Percentiles rank a stretch among this genome's conserved stretches.
Conservation (phyloP, 2,113 vertebrate genomes). For the Cololabis saira region DNA sequence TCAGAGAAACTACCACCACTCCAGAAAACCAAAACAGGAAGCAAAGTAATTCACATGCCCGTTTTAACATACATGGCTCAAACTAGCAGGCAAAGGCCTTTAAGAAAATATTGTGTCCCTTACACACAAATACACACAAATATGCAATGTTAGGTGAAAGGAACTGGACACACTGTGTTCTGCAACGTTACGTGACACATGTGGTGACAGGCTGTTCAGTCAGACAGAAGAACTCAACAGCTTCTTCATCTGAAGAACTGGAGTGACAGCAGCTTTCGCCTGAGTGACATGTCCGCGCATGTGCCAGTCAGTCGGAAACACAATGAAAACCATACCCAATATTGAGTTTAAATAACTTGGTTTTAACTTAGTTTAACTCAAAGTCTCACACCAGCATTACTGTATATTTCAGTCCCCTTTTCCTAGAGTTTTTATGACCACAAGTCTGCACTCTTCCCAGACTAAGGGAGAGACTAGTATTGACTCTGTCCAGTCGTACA, state of each 20-base stretch:
- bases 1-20: no score
- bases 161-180: slow-evolving; percentile 52
- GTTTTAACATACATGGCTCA: not conserved
- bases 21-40: no score
- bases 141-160: slow-evolving; percentile 28
- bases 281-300: no score
- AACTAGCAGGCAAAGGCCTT: slow-evolving; percentile 6
- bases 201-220: slow-evolving; percentile 60
- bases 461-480: not conserved
- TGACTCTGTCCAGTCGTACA: not conserved
- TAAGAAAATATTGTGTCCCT: not conserved
- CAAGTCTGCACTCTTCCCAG: not conserved
- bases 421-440: no score
- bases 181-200: slow-evolving; percentile 69
- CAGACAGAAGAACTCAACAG: slow-evolving; percentile 63
- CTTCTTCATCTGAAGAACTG: slow-evolving; percentile 48
- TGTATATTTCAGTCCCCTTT: no score
- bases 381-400: no score
- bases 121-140: slow-evolving; percentile 11
- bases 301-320: no score
- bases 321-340: no score
- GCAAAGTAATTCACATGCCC: no score
- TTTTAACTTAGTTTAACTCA: no score
- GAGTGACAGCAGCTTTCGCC: slow-evolving; percentile 56
- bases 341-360: no score